Conservation (phyloP, 2,888 invertebrate genomes). For the Amphipyra berbera region DNA sequence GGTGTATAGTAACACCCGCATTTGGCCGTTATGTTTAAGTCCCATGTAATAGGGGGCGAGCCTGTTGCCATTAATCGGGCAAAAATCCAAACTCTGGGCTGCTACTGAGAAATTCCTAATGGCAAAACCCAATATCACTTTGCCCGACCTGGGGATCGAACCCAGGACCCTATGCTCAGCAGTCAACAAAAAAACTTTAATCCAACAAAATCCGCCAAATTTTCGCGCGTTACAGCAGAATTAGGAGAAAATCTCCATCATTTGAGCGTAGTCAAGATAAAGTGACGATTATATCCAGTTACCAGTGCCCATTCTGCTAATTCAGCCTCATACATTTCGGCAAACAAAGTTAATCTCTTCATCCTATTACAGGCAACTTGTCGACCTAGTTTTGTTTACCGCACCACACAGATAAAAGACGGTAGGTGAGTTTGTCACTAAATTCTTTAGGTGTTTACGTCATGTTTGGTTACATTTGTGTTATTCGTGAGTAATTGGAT, state of each 20-base stretch:
- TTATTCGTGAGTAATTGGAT: too few species aligned
- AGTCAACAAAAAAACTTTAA: background rate
- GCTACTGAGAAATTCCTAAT: too few species aligned
- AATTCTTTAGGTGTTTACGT: background rate
- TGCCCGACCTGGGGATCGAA: too few species aligned
- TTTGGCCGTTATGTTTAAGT: too few species aligned
- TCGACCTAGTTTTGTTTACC: slow-evolving; percentile 64
- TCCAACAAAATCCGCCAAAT: slow-evolving; percentile 7
- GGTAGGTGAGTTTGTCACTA: slow-evolving; percentile 12
- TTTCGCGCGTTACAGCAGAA: slow-evolving; percentile 11
- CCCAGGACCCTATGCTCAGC: too few species aligned
- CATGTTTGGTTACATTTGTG: too few species aligned
- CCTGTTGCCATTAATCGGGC: too few species aligned
- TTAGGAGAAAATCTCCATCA: slow-evolving; percentile 35
- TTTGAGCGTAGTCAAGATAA: slow-evolving; percentile 43
- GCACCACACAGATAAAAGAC: slow-evolving; percentile 12
- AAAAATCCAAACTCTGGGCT: too few species aligned
- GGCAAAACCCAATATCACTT: too few species aligned
- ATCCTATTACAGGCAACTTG: slow-evolving; percentile 67
- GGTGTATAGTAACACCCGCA: too few species aligned
- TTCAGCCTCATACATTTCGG: slow-evolving; percentile 63
- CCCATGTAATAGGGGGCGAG: too few species aligned
- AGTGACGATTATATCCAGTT: slow-evolving; percentile 55
- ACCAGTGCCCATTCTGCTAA: slow-evolving; percentile 57
- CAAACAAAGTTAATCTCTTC: slow-evolving; percentile 70